phyloP scores from a whole-genome alignment of 2,888 invertebrate species.

The Ochropleura plecta region DNA sequence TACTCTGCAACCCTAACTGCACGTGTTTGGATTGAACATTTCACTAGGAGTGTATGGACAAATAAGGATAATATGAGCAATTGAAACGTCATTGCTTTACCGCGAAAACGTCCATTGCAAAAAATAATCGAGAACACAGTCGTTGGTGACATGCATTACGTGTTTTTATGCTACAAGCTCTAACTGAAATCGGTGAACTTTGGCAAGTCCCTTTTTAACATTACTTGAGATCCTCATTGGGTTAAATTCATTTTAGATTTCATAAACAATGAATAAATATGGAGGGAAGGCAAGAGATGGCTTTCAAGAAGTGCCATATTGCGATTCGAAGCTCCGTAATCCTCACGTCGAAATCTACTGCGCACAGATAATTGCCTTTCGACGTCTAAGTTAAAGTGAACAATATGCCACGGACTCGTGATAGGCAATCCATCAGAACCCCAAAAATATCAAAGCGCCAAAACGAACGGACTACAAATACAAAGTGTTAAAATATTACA shows the following conservation, averaged over 20 bases:
- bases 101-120: background rate
- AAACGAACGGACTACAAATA: background rate
- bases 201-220: background rate
- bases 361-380: background rate
- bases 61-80: slow-evolving; percentile 36
- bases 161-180: background rate
- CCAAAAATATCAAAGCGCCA: background rate
- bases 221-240: background rate
- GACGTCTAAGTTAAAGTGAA: background rate
- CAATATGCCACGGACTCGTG: slow-evolving; percentile 1
- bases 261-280: background rate
- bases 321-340: background rate
- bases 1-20: background rate
- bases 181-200: background rate
- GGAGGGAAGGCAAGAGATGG: background rate
- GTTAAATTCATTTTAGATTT: background rate
- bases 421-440: background rate
- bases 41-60: slow-evolving; percentile 12
- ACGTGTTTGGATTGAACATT: background rate
- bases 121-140: slow-evolving; percentile 9
- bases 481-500: background rate
- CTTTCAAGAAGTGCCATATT: background rate
- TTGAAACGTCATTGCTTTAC: slow-evolving; percentile 19
- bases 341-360: background rate
- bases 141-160: slow-evolving; percentile 2